Base-by-base conservation (phyloP, 2,888 invertebrate species). In the Aethes cnicana region DNA sequence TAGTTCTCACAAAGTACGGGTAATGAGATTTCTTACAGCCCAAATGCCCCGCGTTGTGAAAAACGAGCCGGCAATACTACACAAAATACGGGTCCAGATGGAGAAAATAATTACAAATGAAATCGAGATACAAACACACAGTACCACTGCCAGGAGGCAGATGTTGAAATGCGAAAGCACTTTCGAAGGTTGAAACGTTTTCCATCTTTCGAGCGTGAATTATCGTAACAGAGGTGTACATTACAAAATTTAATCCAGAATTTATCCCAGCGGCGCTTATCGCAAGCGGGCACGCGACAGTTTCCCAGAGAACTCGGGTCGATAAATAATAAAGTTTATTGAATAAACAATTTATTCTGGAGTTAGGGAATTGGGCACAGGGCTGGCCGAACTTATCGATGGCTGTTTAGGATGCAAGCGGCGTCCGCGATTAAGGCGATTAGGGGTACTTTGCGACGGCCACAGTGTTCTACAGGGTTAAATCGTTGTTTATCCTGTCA, bases 291-390 rank as follows among this genome's bases (percentile, higher is more conserved):
- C 57, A 55, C 55, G 39, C 55, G 50, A 52, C 54, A 49, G 37
- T 49, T 48, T 12, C 25, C n/a, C 47, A 49, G 43, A 41, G 46
- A 54, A 41, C 54, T 50, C 46, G 23, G 20, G 32, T 32, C 56
- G 48, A 59, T 59, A 58, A 59, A 56, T 58, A 62, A 56, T 55
- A 57, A 58, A 60, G 43, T 57, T 57, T 42, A 55, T 52, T 43
- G 57, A 49, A 58, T 57, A 57, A 58, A 56, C 55, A 58, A 60
- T 58, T 60, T 60, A 53, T 47, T 30, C 20, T 26, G n/a, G 37
- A 36, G 23, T 47, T 41, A 14, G 49, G 30, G 21, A 17, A 25
- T 2, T 12, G 16, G 5, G 42, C n/a, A n/a, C n/a, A n/a, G n/a
- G n/a, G 21, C 30, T 21, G 26, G 47, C 17, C 42, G 18, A 32